These are phyloP conservation scores for Pseudopodoces humilis DNA, from an alignment of 2,113 vertebrate species.

Conservation along the genomic window DNA sequence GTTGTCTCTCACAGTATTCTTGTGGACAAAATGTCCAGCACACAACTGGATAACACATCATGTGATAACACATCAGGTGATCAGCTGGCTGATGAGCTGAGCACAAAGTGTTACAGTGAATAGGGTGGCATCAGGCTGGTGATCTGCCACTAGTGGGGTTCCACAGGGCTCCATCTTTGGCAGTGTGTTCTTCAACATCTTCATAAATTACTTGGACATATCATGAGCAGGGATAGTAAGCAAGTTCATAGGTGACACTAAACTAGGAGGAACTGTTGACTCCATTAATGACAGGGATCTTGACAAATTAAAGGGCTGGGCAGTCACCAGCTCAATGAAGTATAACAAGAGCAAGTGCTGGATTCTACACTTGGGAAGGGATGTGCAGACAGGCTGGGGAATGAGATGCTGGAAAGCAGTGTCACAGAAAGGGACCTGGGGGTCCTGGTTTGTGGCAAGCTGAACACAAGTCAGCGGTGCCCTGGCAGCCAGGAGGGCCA, in stretches of 20 bases:
- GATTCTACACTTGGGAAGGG: no score
- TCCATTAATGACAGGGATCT: no score
- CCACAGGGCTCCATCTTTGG: neutral
- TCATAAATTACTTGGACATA: neutral
- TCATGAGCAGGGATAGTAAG: no score
- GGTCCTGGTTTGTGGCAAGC: fast-evolving
- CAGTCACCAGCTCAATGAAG: neutral
- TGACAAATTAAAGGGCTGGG: neutral
- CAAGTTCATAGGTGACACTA: no score
- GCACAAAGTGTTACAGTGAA: neutral
- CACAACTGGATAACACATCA: neutral
- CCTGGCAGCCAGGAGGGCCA: neutral
- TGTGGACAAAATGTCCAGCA: neutral
- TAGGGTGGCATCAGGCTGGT: neutral
- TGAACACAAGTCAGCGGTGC: neutral
- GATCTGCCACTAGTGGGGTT: neutral
- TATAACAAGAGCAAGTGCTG: neutral
- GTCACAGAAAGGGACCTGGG: no score
- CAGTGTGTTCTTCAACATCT: fast-evolving
- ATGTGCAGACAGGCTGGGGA: neutral
- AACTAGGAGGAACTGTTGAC: neutral
- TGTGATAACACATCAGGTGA: no score
- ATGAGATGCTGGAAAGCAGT: neutral
- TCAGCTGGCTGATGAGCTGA: neutral
- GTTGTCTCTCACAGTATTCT: neutral